Percentiles rank a stretch among this genome's conserved stretches.
Evolutionary conservation across 2,797 vertebrate genomes (phyloP).

Genomic region (Nyctibius grandis): DNA sequence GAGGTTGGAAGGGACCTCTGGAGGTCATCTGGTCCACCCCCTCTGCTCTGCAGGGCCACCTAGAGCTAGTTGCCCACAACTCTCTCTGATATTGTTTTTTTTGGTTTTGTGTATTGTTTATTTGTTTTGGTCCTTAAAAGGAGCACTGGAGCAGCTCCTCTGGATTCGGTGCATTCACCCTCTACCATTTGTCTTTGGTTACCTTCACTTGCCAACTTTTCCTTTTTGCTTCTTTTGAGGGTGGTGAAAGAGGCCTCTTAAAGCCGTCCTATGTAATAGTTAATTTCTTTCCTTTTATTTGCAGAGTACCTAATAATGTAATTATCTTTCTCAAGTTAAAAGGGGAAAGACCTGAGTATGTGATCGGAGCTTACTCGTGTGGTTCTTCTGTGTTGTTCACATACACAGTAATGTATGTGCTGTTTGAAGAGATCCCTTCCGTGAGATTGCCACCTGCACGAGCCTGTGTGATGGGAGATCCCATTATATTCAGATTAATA

Average conservation of each 20-base stretch:
- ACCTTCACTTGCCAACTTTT: neutral
- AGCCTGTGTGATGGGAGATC: neutral
- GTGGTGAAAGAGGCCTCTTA: neutral
- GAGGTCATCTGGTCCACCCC: neutral
- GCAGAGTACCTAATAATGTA: neutral
- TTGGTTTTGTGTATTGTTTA: neutral
- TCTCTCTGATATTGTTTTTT: neutral
- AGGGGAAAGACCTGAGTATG: neutral
- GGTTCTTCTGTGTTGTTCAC: neutral
- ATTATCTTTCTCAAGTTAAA: neutral
- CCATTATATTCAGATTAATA: neutral
- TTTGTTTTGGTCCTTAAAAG: neutral
- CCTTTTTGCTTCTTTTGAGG: neutral
- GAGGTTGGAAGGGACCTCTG: neutral
- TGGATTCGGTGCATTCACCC: neutral
- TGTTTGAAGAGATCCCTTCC: neutral
- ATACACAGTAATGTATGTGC: accelerated
- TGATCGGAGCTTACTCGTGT: neutral
- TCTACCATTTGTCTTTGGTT: neutral
- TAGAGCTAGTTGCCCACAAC: neutral
- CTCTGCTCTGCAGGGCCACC: neutral
- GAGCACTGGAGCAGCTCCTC: neutral
- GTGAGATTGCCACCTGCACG: neutral
- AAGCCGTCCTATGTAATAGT: neutral
- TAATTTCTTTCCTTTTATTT: neutral